Base-by-base conservation (phyloP, 2,113 vertebrate species). In the Coryphaenoides rupestris region DNA sequence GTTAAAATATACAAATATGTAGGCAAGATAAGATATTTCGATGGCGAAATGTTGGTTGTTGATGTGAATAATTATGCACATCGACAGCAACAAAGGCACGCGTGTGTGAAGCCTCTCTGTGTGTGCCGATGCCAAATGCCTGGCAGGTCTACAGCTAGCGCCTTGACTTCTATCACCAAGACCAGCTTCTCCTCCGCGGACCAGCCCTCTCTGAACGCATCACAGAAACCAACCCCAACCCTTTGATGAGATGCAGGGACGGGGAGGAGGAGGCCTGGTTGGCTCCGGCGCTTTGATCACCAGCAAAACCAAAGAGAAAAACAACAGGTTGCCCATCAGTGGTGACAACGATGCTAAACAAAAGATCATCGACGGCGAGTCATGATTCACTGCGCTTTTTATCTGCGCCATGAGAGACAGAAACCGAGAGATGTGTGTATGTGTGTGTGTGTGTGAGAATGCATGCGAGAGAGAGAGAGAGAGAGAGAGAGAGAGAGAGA, bases 1-100 rank as follows among this genome's bases (percentile, higher is more conserved):
- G n/a, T n/a, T n/a, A n/a, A n/a, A n/a, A n/a, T n/a, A n/a, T n/a
- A n/a, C n/a, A n/a, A n/a, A n/a, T n/a, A n/a, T n/a, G n/a, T n/a
- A n/a, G n/a, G n/a, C n/a, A n/a, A n/a, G n/a, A n/a, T n/a, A n/a
- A n/a, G n/a, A n/a, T n/a, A n/a, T n/a, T n/a, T n/a, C n/a, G n/a
- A n/a, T n/a, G n/a, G n/a, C n/a, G n/a, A n/a, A n/a, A n/a, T n/a
- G 19, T 72, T 67, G 61, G 55, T 71, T 61, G 55, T 71, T 67
- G 26, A 55, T 62, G 56, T 56, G 45, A 21, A 45, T 23, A 66
- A 70, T 60, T 63, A 58, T 60, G 50, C 68, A 58, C 50, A 26
- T 26, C 46, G 26, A 33, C 46, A 60, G 69, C 23, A 15, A 12
- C 58, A 15, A 33, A 33, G 57, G 10, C 47, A 4, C 47, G 63